Conservation (phyloP, 2,113 vertebrate genomes). For the Coreoperca whiteheadi region DNA sequence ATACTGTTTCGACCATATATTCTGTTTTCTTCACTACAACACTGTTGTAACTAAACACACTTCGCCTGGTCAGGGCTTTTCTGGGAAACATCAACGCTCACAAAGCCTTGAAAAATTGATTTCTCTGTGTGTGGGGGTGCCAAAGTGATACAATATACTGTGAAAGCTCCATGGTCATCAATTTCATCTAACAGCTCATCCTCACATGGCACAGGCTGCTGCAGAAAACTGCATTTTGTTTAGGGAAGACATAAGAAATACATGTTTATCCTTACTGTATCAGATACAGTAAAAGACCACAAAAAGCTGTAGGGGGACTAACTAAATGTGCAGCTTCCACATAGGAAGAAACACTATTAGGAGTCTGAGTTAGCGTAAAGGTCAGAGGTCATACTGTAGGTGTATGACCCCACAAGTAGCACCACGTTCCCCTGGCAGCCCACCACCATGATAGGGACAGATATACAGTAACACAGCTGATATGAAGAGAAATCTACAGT, state of each 20-base stretch:
- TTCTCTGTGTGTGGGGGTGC: not conserved
- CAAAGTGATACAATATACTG: slow-evolving; percentile 39
- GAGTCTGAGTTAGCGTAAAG: slow-evolving; percentile 55
- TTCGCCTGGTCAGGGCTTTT: slow-evolving; percentile 24
- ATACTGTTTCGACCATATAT: slow-evolving; percentile 58
- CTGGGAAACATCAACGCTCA: slow-evolving; percentile 52
- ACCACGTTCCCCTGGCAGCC: slow-evolving; percentile 68
- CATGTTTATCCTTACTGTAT: slow-evolving; percentile 23
- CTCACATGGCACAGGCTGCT: slow-evolving; percentile 36
- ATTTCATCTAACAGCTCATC: not conserved
- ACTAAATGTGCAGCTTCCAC: slow-evolving; percentile 7
- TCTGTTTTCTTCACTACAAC: slow-evolving; percentile 57
- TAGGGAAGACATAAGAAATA: slow-evolving; percentile 55
- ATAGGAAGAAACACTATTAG: slow-evolving; percentile 40
- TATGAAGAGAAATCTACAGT: not conserved
- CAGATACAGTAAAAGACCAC: slow-evolving; percentile 35
- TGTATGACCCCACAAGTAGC: slow-evolving; percentile 67
- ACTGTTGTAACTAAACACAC: slow-evolving; percentile 66
- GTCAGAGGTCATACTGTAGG: slow-evolving; percentile 59
- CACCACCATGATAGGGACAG: slow-evolving; percentile 35
- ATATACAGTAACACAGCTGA: slow-evolving; percentile 29
- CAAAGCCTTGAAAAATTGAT: slow-evolving; percentile 34
- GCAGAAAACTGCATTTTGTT: slow-evolving; percentile 51
- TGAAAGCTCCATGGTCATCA: slow-evolving; percentile 44
- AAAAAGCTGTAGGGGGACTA: not conserved